phyloP scores from a whole-genome alignment of 2,888 invertebrate species.

The Drosophila maculinotata region DNA sequence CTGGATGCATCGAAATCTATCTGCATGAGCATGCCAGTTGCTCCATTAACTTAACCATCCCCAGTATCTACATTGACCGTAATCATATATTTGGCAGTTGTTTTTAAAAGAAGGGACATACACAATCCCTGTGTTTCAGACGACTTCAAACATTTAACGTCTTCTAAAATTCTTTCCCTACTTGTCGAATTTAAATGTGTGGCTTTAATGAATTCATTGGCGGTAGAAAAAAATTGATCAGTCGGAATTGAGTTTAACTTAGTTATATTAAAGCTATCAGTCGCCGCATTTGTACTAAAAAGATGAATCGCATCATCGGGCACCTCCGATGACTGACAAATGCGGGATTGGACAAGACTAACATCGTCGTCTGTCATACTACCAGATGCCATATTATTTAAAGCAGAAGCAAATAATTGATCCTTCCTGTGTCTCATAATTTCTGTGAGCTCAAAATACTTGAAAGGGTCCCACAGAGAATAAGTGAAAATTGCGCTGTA shows the following conservation, averaged over 20 bases:
- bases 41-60: neutral
- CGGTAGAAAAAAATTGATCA: conserved; percentile 1
- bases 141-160: neutral
- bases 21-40: no score
- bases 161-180: neutral
- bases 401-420: conserved; percentile 10
- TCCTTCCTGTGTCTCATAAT: conserved; percentile 6
- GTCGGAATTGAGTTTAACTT: neutral
- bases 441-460: conserved; percentile 20
- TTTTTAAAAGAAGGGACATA: no score
- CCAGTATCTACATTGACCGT: neutral
- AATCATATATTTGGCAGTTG: no score
- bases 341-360: neutral
- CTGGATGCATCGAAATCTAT: neutral
- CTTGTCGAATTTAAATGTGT: neutral
- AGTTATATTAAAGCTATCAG: no score
- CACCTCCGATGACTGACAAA: no score
- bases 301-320: neutral
- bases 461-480: conserved; percentile 1
- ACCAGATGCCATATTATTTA: conserved; percentile 11
- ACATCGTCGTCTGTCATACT: neutral
- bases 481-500: neutral
- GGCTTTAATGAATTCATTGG: conserved; percentile 3
- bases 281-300: no score
- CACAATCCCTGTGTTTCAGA: neutral